Evolutionary conservation across 2,113 vertebrate species (phyloP), one percentile per base, ranked within the genome.

Genomic region (Argyrosomus japonicus): DNA sequence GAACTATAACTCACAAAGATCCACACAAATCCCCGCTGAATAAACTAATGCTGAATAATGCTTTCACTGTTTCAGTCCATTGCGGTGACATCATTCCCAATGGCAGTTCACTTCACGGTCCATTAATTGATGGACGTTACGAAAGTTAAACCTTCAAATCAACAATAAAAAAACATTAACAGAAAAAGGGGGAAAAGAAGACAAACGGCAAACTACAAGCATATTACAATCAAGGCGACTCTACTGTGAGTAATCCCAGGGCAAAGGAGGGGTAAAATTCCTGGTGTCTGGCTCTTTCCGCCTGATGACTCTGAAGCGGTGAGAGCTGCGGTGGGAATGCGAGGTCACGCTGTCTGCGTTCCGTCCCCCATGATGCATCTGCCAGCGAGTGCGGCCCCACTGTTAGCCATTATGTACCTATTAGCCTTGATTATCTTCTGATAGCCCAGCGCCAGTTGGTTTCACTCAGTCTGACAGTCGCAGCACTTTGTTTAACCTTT

Each of bases 351-450:
- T 95, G 95, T 95, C 95, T 97, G 94, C 82, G 86, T 95, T 96
- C 95, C 94, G 94, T 97, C 97, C 94, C 85, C 85, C 79, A 93
- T 97, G 96, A 97, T 97, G 93, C 95, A 97, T 97, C 96, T 97
- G 94, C 95, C 95, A 92, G 88, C n/a, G 93, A 97, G 96, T 95
- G 95, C 95, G 95, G 96, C 95, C 91, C 95, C 95, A 95, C 96
- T 96, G 96, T 96, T 97, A 96, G 95, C 96, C 95, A 98, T 98
- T 98, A 98, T 97, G 97, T 97, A 97, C 96, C 97, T 97, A 99
- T 99, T 99, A 98, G 96, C 94, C 95, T 96, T 97, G 97, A 99
- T 98, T 97, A 97, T 96, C 96, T 97, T 96, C 96, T 98, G 96
- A 97, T 98, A 97, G 96, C 92, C 82, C 91, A 94, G 94, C 93